Conservation (phyloP, 2,113 vertebrate genomes). For the Synodontis membranacea region DNA sequence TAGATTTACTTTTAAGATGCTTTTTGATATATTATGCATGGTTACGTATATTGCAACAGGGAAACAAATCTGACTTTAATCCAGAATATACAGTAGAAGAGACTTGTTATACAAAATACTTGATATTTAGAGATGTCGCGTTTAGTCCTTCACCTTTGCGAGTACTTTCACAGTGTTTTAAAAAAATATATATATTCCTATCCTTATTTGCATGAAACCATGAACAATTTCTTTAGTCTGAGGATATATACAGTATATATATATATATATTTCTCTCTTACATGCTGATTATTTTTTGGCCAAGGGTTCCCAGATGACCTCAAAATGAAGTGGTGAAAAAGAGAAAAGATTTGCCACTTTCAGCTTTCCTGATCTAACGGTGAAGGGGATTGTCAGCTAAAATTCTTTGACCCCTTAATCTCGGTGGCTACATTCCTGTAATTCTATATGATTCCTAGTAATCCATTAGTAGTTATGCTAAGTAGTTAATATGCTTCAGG, state of each 20-base stretch:
- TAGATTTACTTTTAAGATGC: not conserved
- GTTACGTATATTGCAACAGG: not conserved
- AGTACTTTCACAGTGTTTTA: not conserved
- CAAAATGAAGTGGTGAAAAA: not conserved
- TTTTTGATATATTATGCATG: not conserved
- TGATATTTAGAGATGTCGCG: not conserved
- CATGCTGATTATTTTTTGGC: slow-evolving; percentile 17
- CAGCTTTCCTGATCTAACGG: not conserved
- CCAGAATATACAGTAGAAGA: not conserved
- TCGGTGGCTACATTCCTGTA: not conserved
- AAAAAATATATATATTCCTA: not conserved
- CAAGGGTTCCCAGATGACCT: not conserved
- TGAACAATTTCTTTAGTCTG: not conserved
- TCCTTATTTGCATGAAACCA: slow-evolving; percentile 34
- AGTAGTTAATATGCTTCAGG: not conserved
- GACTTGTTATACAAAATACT: not conserved
- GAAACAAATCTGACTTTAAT: not conserved
- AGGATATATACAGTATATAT: too few relatives aligned
- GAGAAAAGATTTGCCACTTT: not conserved
- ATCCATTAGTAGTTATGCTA: not conserved
- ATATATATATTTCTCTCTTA: not conserved
- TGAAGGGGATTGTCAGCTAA: not conserved
- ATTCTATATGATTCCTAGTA: not conserved
- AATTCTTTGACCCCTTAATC: not conserved
- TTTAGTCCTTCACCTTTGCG: not conserved